Conservation (phyloP, 2,888 invertebrate genomes). For the Lithosia quadra region DNA sequence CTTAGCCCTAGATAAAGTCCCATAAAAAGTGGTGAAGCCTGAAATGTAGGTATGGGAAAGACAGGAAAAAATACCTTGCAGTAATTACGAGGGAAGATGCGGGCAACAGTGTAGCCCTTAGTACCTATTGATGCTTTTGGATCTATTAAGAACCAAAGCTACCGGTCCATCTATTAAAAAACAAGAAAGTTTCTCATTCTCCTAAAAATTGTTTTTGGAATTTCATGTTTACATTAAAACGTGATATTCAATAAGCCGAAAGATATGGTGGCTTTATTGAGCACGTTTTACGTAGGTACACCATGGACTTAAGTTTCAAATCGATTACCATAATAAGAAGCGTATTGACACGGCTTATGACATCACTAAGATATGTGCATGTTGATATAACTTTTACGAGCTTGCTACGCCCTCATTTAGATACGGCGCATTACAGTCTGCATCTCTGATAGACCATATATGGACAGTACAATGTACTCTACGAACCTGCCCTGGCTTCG, state of each 20-base stretch:
- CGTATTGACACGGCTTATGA: conserved; percentile 19
- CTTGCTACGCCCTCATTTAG: not conserved
- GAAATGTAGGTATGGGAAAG: no score
- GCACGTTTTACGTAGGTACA: conserved; percentile 7
- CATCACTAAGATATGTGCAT: conserved; percentile 14
- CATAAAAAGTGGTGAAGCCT: no score
- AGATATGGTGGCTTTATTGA: not conserved
- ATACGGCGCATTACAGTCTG: not conserved
- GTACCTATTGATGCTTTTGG: not conserved
- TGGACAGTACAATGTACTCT: no score
- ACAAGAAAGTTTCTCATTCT: not conserved
- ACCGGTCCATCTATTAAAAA: not conserved
- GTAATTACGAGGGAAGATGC: not conserved
- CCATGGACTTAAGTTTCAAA: conserved; percentile 18
- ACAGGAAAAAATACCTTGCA: not conserved
- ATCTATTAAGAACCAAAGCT: not conserved
- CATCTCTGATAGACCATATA: not conserved
- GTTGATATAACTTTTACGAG: not conserved
- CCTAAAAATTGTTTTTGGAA: conserved; percentile 18
- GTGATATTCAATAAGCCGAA: conserved; percentile 18
- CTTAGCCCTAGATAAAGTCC: no score
- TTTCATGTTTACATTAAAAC: conserved; percentile 16
- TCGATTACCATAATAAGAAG: conserved; percentile 23
- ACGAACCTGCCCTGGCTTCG: no score
- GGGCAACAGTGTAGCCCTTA: not conserved